Conservation (phyloP, 2,888 invertebrate species). For the Hoplodrina blanda region DNA sequence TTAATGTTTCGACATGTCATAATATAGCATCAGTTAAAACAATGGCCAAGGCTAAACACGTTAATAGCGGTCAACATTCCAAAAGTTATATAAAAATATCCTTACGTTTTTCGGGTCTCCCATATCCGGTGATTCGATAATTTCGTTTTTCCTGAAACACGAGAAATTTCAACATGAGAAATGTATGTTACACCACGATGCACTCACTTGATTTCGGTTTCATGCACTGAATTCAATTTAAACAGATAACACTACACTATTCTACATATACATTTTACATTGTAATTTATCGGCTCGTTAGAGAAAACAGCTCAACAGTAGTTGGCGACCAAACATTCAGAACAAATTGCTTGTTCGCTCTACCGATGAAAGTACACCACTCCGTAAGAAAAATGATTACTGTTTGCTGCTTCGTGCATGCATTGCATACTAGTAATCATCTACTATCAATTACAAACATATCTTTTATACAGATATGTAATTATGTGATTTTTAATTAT, state of each 20-base stretch:
- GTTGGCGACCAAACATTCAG: conserved; percentile 78
- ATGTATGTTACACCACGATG: conserved; percentile 18
- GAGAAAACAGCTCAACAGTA: conserved; percentile 76
- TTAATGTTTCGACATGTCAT: conserved; percentile 14
- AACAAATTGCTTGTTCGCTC: conserved; percentile 81
- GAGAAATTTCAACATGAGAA: conserved; percentile 48
- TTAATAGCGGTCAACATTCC: conserved; percentile 31
- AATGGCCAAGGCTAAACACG: conserved; percentile 50
- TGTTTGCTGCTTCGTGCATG: conserved; percentile 66
- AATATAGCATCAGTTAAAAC: conserved; percentile 29
- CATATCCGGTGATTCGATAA: conserved; percentile 69
- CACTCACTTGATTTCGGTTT: conserved; percentile 43
- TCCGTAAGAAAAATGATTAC: conserved; percentile 76
- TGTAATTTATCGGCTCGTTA: conserved; percentile 76
- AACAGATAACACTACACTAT: conserved; percentile 55
- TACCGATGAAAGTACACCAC: conserved; percentile 78
- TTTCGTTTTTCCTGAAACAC: conserved; percentile 79
- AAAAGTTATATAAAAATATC: conserved; percentile 38
- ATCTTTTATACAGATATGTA: conserved; percentile 30
- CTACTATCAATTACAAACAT: conserved; percentile 56
- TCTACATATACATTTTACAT: conserved; percentile 72
- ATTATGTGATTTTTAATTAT: conserved; percentile 2
- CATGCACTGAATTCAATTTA: conserved; percentile 46
- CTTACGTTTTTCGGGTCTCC: conserved; percentile 77
- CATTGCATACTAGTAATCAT: conserved; percentile 65